These are phyloP conservation scores for Piscicola geometra DNA, from an alignment of 2,888 invertebrate species.

Conservation along the genomic window DNA sequence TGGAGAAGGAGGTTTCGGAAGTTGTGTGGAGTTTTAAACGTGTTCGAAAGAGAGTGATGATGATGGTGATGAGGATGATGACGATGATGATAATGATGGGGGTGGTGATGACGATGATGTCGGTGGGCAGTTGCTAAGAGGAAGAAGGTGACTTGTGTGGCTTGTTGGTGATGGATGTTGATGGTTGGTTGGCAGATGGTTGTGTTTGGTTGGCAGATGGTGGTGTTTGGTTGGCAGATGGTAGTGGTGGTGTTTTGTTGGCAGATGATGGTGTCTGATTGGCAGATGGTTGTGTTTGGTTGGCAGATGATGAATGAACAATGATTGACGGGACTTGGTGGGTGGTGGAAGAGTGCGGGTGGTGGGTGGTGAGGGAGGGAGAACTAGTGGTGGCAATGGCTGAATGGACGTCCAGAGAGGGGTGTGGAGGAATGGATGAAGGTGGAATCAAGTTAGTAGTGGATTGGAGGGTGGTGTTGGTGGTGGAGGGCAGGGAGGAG, in stretches of 20 bases:
- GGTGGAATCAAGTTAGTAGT: neutral
- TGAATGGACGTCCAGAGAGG: neutral
- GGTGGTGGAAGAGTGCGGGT: neutral
- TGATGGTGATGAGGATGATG: too few relatives aligned
- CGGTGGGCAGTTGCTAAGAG: too few relatives aligned
- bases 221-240: neutral
- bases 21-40: too few relatives aligned
- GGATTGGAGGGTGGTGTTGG: neutral
- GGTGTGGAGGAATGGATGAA: neutral
- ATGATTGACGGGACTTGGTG: neutral
- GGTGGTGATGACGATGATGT: too few relatives aligned
- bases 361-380: constrained; percentile 4
- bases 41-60: too few relatives aligned
- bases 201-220: neutral
- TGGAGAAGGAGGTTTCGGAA: too few relatives aligned
- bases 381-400: neutral
- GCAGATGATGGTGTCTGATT: too few relatives aligned
- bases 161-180: too few relatives aligned
- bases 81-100: too few relatives aligned
- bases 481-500: neutral
- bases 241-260: too few relatives aligned
- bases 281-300: neutral
- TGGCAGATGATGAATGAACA: neutral
- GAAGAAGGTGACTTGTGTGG: too few relatives aligned
- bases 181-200: neutral